Evolutionary conservation across 2,113 vertebrate genomes (phyloP), one percentile per base, ranked within the genome.

Genomic region (Hydropotes inermis): DNA sequence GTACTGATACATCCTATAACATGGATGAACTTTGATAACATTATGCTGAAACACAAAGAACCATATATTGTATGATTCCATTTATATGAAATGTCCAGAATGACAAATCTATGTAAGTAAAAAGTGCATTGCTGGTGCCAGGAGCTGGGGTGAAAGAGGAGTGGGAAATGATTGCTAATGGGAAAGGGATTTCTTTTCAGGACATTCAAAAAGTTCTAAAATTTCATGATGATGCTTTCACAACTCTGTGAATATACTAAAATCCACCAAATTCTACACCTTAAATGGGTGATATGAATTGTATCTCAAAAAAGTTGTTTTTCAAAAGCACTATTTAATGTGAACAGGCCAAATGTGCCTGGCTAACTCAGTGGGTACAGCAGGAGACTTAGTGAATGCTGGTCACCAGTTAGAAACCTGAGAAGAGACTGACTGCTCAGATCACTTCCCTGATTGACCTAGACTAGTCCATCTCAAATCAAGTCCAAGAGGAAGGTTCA

Each of bases 161-260:
- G 58, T 55, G 57, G 25, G 36, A 92, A 95, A 16, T 60, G 67
- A 84, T 30, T 58, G 2, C 50, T 88, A 87, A 87, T 10, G 25
- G 52, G 25, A 61, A 94, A 57, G 3, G 16, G 15, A 28, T 47
- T 78, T 86, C 43, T 87, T 55, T 94, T 43, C 23, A 45, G 43
- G 13, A 7, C 58, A 19, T 82, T 94, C 12, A 43, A 61, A 89
- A 89, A 89, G 36, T 89, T 87, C 33, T 86, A 43, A 86, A 92
- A 45, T 88, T 92, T 64, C 45, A 14, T 30, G 27, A 19, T n/a
- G 16, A 85, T 90, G 19, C 14, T 58, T 94, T 27, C 47, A 55
- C 94, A 90, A 93, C 7, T 82, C 84, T 96, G 50, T 93, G 27
- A 89, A 52, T 60, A 83, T 28, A 47, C 86, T 86, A 60, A 95